Evolutionary conservation across 2,797 vertebrate species (phyloP).

Genomic region (Gymnothorax javanicus): DNA sequence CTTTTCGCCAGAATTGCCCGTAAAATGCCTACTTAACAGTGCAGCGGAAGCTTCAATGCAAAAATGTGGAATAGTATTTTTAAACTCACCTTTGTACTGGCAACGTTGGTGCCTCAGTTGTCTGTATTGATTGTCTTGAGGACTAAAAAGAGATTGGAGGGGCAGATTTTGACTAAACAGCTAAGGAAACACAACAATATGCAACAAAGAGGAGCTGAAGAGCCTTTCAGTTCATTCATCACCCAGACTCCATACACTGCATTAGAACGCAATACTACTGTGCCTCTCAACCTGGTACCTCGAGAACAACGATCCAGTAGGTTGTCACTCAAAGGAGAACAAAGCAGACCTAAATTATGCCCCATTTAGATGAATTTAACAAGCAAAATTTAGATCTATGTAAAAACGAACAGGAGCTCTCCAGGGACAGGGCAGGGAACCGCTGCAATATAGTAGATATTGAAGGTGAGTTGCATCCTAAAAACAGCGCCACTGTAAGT

Average conservation of each 20-base stretch:
- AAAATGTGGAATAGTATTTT: neutral
- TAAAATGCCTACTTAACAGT: neutral
- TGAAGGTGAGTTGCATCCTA: neutral
- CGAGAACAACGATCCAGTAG: too few species aligned
- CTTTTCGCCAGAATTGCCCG: too few species aligned
- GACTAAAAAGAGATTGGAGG: constrained; percentile 53
- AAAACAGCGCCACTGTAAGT: neutral
- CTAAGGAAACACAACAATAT: neutral
- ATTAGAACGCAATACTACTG: neutral
- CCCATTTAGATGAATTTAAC: too few species aligned
- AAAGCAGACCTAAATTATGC: too few species aligned
- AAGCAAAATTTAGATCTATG: too few species aligned
- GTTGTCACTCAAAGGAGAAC: too few species aligned
- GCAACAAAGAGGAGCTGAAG: neutral
- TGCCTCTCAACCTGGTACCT: too few species aligned
- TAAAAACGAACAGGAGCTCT: too few species aligned
- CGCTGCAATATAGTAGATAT: neutral
- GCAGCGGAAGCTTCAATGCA: neutral
- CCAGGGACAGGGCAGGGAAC: too few species aligned
- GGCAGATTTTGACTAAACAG: neutral
- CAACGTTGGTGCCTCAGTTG: constrained; percentile 56
- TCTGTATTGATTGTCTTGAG: constrained; percentile 64
- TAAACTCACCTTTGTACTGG: constrained; percentile 66
- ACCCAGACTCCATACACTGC: neutral
- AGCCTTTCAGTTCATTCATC: neutral